Conservation (phyloP, 2,797 vertebrate species). For the Tragelaphus eurycerus region DNA sequence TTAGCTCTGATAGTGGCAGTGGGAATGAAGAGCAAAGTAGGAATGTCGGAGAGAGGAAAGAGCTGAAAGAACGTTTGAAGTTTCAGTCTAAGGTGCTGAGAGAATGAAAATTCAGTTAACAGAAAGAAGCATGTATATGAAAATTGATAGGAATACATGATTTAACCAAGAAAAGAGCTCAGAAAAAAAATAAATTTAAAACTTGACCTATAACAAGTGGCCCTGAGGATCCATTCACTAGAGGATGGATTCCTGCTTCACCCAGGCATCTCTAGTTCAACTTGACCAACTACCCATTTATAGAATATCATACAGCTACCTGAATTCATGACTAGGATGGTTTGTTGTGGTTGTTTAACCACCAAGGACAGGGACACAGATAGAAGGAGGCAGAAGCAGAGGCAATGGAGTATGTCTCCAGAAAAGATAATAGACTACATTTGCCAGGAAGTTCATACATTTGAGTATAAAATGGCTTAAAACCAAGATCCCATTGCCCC, state of each 20-base stretch:
- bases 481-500: background rate
- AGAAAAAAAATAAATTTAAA: background rate
- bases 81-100: background rate
- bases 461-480: background rate
- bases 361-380: background rate
- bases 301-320: background rate
- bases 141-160: background rate
- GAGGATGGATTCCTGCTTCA: background rate
- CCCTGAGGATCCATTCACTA: background rate
- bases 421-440: background rate
- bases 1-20: background rate
- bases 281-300: background rate
- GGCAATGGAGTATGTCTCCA: background rate
- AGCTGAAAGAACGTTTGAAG: background rate
- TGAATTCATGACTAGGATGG: background rate
- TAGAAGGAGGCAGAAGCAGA: background rate
- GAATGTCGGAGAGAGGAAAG: background rate
- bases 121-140: background rate
- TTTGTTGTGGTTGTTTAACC: background rate
- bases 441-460: background rate
- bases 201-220: background rate
- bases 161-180: background rate
- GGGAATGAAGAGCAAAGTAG: background rate
- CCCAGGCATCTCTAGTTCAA: background rate
- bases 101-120: background rate